Conservation (phyloP, 2,888 invertebrate genomes). For the Ypsolopha scabrella region DNA sequence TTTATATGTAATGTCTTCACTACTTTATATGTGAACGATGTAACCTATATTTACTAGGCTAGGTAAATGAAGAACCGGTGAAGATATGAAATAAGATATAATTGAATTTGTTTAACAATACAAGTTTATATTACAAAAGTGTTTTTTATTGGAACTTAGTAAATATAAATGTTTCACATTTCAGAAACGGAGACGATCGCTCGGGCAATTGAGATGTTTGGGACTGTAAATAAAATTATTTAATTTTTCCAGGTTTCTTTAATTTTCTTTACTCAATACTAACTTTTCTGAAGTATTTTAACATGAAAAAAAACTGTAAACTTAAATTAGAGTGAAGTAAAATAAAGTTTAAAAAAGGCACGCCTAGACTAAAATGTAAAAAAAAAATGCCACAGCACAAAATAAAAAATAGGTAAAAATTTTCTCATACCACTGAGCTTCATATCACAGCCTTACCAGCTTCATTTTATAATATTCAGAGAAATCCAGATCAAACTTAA, state of each 20-base stretch:
- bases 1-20: neutral
- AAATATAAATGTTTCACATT: slow-evolving; percentile 6
- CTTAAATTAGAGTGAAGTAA: no score
- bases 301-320: no score
- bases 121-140: neutral
- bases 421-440: neutral
- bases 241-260: neutral
- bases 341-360: no score
- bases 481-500: neutral
- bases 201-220: slow-evolving; percentile 12
- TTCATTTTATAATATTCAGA: slow-evolving; percentile 4
- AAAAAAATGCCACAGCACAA: no score
- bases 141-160: neutral
- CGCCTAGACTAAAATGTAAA: no score
- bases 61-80: neutral
- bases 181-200: slow-evolving; percentile 13
- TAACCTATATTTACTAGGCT: neutral
- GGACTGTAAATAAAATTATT: slow-evolving; percentile 11
- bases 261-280: neutral
- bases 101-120: neutral
- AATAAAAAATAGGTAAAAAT: no score
- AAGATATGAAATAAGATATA: neutral
- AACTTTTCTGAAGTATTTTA: neutral
- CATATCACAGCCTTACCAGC: slow-evolving; percentile 36
- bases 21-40: neutral